A percentile compares a stretch with the other conserved stretches of the same genome.
phyloP scores from a whole-genome alignment of 2,888 invertebrate genomes.

The Nomada ferruginata region DNA sequence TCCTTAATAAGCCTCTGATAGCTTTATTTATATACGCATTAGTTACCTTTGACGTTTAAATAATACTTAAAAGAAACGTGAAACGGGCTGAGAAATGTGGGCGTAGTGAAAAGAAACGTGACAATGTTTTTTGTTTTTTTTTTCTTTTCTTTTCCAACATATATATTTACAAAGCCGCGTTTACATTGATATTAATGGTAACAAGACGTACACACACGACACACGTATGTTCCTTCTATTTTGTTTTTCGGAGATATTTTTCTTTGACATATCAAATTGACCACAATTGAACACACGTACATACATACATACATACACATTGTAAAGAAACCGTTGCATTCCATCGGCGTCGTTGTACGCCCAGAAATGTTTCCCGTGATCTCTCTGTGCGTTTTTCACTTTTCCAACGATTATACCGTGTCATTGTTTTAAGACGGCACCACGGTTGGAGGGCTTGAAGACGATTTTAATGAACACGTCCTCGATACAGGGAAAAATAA shows the following conservation, averaged over 20 bases:
- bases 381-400: conserved; percentile 64
- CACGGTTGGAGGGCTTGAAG: conserved; percentile 1
- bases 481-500: conserved; percentile 2
- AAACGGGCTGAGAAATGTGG: conserved; percentile 31
- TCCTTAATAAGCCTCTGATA: conserved; percentile 75
- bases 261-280: conserved; percentile 81
- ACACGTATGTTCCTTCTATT: conserved; percentile 41
- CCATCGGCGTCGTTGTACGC: conserved; percentile 76
- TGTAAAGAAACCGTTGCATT: conserved; percentile 77
- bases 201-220: conserved; percentile 20
- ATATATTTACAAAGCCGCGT: conserved; percentile 51
- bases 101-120: conserved; percentile 40
- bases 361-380: conserved; percentile 73
- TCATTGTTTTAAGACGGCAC: not conserved
- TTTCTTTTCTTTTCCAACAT: conserved; percentile 28
- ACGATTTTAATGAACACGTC: conserved; percentile 23
- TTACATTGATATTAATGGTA: conserved; percentile 66
- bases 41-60: conserved; percentile 72
- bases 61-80: conserved; percentile 54
- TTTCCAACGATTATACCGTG: conserved; percentile 33
- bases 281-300: conserved; percentile 56
- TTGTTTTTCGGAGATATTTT: conserved; percentile 76
- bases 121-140: conserved; percentile 41
- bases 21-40: conserved; percentile 77
- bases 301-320: conserved; percentile 55